phyloP scores from a whole-genome alignment of 1,140 invertebrate species.

The Asobara japonica region DNA sequence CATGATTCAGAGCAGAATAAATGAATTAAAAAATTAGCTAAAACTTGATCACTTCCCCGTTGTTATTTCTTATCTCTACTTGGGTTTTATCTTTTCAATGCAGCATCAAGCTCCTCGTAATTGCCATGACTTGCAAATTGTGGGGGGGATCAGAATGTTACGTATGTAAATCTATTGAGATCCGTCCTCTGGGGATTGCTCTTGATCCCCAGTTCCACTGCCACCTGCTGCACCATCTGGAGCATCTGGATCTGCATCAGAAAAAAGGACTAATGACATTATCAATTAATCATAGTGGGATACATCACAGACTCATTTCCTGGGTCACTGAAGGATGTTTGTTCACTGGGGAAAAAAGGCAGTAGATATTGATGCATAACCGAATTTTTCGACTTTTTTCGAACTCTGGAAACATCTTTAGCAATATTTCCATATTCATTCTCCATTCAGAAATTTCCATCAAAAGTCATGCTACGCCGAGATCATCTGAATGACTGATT shows the following conservation, averaged over 20 bases:
- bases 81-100: not conserved
- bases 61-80: not conserved
- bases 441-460: no score
- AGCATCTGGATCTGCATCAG: conserved; percentile 47
- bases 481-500: not conserved
- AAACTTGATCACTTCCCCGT: not conserved
- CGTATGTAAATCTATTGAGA: conserved; percentile 36
- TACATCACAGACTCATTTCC: no score
- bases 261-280: not conserved
- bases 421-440: no score
- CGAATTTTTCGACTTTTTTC: no score
- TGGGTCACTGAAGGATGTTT: no score
- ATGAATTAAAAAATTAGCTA: conserved; percentile 7
- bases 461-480: no score
- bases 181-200: conserved; percentile 42
- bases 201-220: conserved; percentile 45
- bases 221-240: conserved; percentile 47
- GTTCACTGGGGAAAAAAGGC: no score
- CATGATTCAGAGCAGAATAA: not conserved
- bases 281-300: not conserved
- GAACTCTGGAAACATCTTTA: no score
- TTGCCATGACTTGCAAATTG: not conserved
- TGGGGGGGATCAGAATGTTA: not conserved
- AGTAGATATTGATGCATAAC: no score
- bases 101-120: not conserved